Evolutionary conservation across 2,113 vertebrate species (phyloP).

Genomic region (Polyodon spathula): DNA sequence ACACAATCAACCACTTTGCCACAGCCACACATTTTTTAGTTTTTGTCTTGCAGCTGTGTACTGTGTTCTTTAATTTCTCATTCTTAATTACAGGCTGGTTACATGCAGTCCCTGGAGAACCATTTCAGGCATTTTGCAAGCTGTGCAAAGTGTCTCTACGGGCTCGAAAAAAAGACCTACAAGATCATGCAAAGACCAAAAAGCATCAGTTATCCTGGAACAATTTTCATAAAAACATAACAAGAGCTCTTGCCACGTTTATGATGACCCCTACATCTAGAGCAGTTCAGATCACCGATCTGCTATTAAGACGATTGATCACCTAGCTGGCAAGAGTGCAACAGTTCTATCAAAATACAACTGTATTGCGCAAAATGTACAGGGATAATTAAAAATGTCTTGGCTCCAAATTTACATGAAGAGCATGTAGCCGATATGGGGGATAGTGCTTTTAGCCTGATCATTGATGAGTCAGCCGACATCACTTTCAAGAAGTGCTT

Average conservation of each 20-base stretch:
- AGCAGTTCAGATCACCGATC: background rate
- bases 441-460: background rate
- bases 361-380: background rate
- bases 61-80: background rate
- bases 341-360: background rate
- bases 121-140: background rate
- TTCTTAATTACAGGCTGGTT: background rate
- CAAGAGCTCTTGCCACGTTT: background rate
- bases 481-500: background rate
- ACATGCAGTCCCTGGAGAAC: background rate
- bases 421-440: background rate
- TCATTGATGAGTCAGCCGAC: background rate
- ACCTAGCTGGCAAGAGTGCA: background rate
- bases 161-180: no score
- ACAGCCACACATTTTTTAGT: no score
- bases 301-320: background rate
- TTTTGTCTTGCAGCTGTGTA: no score
- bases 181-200: background rate
- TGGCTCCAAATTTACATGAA: background rate
- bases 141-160: no score
- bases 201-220: background rate
- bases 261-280: background rate
- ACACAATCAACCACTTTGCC: no score
- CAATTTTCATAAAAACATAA: no score
- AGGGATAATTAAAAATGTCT: background rate